Base-by-base conservation (phyloP, 2,888 invertebrate genomes). In the Eristalis tenax region DNA sequence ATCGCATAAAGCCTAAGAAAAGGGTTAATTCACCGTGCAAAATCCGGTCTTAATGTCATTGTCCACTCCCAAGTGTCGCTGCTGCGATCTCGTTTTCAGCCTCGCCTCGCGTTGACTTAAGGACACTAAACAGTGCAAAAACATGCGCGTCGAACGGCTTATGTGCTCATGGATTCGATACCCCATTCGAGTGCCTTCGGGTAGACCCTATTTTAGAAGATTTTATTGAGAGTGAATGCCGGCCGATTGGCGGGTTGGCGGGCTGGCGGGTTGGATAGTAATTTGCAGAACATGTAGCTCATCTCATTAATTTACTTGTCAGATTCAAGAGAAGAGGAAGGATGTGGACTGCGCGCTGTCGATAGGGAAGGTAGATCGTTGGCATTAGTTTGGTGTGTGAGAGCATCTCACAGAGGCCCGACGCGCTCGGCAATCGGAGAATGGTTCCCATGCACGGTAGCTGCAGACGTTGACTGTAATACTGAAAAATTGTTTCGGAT, bases 1-100 rank as follows among this genome's bases (percentile, higher is more conserved):
- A 74, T 57, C 22, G 10, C 63, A 69, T 68, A 59, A 66, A 61
- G 6, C 57, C 50, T 6, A 81, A 81, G 71, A 85, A 81, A 85
- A 68, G 85, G 85, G 85, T 81, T 85, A 81, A 85, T 73, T 65
- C 71, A 68, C 63, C 68, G 80, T 81, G 63, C 68, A 73, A 69
- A 64, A 77, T 76, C 85, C 80, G 38, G 80, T 74, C 81, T 43
- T 40, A 43, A 68, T 23, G 26, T 65, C 66, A 32, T 61, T 73
- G 83, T 77, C 77, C 71, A 77, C 61, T 66, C 1, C 22, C 13
- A 15, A 56, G n/a, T 32, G 26, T 35, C 56, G 38, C 50, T 64
- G 3, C 57, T 10, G 64, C 59, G 32, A 66, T 32, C 40, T 32
- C 23, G 35, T 43, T 50, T 26, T 28, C 61, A 40, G 22, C 35